Evolutionary conservation across 1,140 invertebrate genomes (phyloP), one percentile per base, ranked within the genome.

Genomic region (Papilio polyxenes): DNA sequence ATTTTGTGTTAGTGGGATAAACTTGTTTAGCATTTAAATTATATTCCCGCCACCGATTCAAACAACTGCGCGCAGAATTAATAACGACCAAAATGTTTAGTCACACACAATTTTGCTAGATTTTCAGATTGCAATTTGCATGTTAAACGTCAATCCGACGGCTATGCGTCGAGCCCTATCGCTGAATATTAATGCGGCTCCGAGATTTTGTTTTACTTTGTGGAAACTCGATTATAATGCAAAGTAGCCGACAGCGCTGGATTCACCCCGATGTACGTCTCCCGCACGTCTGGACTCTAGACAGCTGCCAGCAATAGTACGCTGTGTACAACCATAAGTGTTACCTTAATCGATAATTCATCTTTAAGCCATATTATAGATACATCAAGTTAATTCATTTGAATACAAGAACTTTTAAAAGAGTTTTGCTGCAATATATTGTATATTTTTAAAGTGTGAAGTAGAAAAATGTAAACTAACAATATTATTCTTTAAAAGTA

Each of bases 81-180:
- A 92, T 93, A 91, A 93, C 91, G 89, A 85, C 82, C 85, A 91
- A 91, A 93, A 91, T 93, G 91, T 93, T 93, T 93, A 92, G 90
- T 90, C 85, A 87, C 89, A 90, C 85, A 90, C 87, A 92, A 92
- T 93, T 90, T 93, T 91, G 88, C 89, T 91, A 92, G 90, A 93
- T 93, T 94, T 93, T 92, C 91, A 92, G 88, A 92, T 92, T 92
- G 92, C 92, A 92, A 93, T 93, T 93, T 94, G 92, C 93, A 94
- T 94, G 92, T 93, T 94, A 92, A 93, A 91, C 90, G 93, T 91
- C 93, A 92, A 94, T 93, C 90, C 87, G 86, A 81, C 86, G 89
- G 87, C 89, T 90, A 91, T 92, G 92, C 92, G 93, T 91, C 83
- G 89, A 87, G 90, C 91, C 90, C 90, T 93, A 91, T 91, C 89